Conservation (phyloP, 2,888 invertebrate genomes). For the Neelides folsomi region DNA sequence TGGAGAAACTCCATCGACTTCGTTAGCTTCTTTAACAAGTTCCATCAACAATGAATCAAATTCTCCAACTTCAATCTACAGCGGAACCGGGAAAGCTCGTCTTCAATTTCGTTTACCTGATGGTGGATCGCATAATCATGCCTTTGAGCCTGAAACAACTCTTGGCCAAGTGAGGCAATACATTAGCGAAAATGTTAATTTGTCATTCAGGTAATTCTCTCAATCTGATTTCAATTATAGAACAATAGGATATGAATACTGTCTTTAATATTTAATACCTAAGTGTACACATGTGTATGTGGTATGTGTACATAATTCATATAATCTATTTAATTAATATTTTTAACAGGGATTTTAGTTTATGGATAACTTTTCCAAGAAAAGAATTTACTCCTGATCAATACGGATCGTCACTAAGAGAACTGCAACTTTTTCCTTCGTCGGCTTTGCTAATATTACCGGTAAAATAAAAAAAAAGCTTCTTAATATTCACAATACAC, state of each 20-base stretch:
- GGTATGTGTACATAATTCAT: too few relatives aligned
- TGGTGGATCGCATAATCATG: slow-evolving; percentile 58
- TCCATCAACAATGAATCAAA: not conserved
- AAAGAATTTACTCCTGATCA: slow-evolving; percentile 50
- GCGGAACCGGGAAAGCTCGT: slow-evolving; percentile 46
- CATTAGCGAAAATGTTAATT: slow-evolving; percentile 15
- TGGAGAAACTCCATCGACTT: slow-evolving; percentile 1
- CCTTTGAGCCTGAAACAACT: slow-evolving; percentile 54
- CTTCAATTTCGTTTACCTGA: slow-evolving; percentile 78
- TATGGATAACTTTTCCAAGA: slow-evolving; percentile 66
- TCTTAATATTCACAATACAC: too few relatives aligned
- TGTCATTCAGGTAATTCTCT: slow-evolving; percentile 20
- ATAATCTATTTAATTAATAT: not conserved
- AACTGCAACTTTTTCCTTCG: slow-evolving; percentile 59
- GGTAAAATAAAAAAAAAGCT: slow-evolving; percentile 32
- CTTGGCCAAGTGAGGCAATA: slow-evolving; percentile 47
- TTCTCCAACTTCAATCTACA: slow-evolving; percentile 2
- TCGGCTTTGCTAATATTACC: slow-evolving; percentile 62
- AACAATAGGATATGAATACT: too few relatives aligned
- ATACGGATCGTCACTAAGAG: slow-evolving; percentile 45
- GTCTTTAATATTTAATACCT: not conserved
- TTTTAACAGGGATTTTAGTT: slow-evolving; percentile 45
- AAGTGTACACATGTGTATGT: too few relatives aligned
- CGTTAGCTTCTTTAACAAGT: not conserved
- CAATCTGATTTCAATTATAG: too few relatives aligned